A percentile compares a stretch with the other conserved stretches of the same genome.
phyloP scores from a whole-genome alignment of 2,113 vertebrate genomes.

The Ageneiosus marmoratus region DNA sequence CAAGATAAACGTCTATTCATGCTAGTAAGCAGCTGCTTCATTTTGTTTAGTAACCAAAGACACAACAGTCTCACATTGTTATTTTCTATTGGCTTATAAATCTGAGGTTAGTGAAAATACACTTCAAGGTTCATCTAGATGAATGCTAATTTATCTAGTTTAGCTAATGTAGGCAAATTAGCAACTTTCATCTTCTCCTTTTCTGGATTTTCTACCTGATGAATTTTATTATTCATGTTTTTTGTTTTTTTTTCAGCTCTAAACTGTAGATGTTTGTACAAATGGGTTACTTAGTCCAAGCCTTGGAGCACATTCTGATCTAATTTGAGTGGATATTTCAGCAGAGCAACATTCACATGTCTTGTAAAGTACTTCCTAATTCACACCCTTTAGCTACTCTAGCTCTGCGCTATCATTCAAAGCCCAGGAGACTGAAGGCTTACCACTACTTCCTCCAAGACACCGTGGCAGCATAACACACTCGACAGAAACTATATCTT shows the following conservation, averaged over 20 bases:
- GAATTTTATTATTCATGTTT: background rate
- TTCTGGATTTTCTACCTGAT: background rate
- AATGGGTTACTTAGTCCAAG: background rate
- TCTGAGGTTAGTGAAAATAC: background rate
- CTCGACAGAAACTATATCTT: background rate
- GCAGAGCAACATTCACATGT: no score
- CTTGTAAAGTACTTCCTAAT: background rate
- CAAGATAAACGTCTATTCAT: no score
- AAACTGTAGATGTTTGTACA: background rate
- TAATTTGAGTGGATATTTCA: background rate
- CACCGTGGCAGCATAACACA: background rate
- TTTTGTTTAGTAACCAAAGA: background rate
- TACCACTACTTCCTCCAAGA: background rate
- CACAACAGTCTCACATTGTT: background rate
- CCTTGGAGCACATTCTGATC: background rate
- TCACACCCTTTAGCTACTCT: background rate
- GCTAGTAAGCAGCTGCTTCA: background rate
- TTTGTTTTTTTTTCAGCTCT: no score
- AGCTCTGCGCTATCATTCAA: no score
- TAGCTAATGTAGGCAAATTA: no score
- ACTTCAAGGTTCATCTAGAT: background rate
- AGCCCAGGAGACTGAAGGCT: background rate
- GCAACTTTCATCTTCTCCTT: no score
- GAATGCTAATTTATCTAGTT: no score
- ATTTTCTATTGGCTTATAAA: background rate